These are phyloP conservation scores for Bovichtus diacanthus DNA, from an alignment of 2,797 vertebrate genomes.

Conservation along the genomic window DNA sequence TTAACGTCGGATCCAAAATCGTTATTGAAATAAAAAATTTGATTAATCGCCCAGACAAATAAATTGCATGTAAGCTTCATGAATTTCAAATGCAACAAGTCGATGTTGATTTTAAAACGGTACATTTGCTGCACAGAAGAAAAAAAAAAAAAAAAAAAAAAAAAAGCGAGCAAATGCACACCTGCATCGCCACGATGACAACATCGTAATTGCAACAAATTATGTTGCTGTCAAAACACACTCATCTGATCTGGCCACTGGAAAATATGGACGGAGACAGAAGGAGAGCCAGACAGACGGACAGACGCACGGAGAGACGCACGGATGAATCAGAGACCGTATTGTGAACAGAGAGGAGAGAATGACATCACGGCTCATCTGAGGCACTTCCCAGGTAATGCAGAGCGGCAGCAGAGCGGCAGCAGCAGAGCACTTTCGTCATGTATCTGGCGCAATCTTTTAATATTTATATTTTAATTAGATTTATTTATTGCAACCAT, in stretches of 20 bases:
- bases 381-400: slow-evolving; percentile 63
- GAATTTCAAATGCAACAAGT: neutral
- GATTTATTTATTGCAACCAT: neutral
- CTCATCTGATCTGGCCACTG: neutral
- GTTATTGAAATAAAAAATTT: no score
- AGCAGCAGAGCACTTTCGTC: no score
- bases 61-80: neutral
- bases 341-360: slow-evolving; percentile 2
- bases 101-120: neutral
- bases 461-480: no score
- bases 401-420: slow-evolving; percentile 48
- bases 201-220: slow-evolving; percentile 1
- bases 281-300: slow-evolving; percentile 14
- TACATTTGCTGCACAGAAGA: neutral
- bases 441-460: no score
- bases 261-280: slow-evolving; percentile 4
- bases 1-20: no score
- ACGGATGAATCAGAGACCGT: slow-evolving; percentile 15
- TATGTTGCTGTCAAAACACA: neutral
- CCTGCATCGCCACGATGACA: neutral
- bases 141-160: neutral
- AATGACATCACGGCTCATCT: slow-evolving; percentile 72
- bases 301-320: no score
- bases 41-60: neutral
- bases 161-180: neutral